Base-by-base conservation (phyloP, 2,888 invertebrate genomes). In the Dicyrtomina minuta region DNA sequence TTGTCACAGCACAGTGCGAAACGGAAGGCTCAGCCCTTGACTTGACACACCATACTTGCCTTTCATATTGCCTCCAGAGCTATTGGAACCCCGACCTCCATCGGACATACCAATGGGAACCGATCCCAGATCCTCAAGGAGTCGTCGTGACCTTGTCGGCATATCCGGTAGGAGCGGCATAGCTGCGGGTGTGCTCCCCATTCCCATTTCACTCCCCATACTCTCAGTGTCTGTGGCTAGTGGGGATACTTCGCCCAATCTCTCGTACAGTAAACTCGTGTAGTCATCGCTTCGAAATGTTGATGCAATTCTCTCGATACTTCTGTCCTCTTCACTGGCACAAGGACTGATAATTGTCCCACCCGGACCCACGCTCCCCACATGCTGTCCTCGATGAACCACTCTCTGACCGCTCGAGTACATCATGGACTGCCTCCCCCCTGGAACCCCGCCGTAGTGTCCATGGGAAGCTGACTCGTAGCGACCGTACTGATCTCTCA, bases 121-220 rank as follows among this genome's bases (percentile, higher is more conserved):
- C 8, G 51, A 53, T 6, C 68, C 68, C 26, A 49, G 15, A 78
- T 84, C 83, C 78, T 84, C 83, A 56, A 84, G 80, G 56, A 84
- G 79, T 77, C 84, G 84, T 71, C 86, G 80, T 27, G 86, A 86
- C 66, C 84, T 81, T 51, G 84, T 84, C 46, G 85, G 85, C 81
- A 86, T 85, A 79, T 86, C 86, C 55, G 84, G 85, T 70, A 86
- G 81, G 56, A 86, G 80, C 20, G 85, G 86, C 86, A 86, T 86
- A 20, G 86, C 85, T 15, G 85, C 84, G 8, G 81, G 81, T 43
- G 81, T 81, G 6, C 83, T 82, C 17, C 73, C 70, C 67, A 71
- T 24, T 22, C 72, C 70, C 64, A 67, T n/a, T 79, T 83, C 83
- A 72, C 79, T 79, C 55, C 73, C 76, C 76, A 80, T 79, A 65